A percentile compares a stretch with the other conserved stretches of the same genome.
Conservation (phyloP, 2,888 invertebrate genomes). For the Ptychoptera albimana region DNA sequence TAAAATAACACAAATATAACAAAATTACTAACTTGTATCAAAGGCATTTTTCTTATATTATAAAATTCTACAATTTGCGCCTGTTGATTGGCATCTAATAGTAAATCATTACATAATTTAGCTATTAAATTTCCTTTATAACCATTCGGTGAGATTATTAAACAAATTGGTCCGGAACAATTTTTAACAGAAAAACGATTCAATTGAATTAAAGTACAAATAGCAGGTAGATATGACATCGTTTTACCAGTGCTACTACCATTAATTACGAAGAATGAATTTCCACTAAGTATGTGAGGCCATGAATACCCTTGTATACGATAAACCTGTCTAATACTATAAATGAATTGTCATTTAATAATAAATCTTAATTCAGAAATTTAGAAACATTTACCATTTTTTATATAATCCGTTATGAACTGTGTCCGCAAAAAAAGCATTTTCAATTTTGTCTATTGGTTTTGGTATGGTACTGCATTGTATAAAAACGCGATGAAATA, state of each 20-base stretch:
- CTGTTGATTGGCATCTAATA: neutral
- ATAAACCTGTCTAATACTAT: conserved; percentile 17
- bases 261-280: conserved; percentile 47
- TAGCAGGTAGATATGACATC: conserved; percentile 48
- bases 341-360: neutral
- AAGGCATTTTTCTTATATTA: conserved; percentile 13
- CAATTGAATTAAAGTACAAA: conserved; percentile 40
- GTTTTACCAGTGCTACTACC: conserved; percentile 49
- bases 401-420: conserved; percentile 17
- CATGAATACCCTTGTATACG: conserved; percentile 50
- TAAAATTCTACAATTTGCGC: conserved; percentile 15
- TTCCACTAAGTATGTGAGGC: conserved; percentile 48
- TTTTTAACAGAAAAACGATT: neutral
- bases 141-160: too few relatives aligned
- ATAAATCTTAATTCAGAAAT: neutral
- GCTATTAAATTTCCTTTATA: too few relatives aligned
- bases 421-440: conserved; percentile 16
- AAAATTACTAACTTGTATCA: neutral
- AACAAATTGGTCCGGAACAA: too few relatives aligned
- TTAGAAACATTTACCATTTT: conserved; percentile 12
- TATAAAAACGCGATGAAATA: conserved; percentile 16
- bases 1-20: conserved; percentile 5
- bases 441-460: conserved; percentile 14
- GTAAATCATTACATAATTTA: too few relatives aligned
- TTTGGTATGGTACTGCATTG: conserved; percentile 16